phyloP scores from a whole-genome alignment of 1,140 invertebrate species.

The Coelopa frigida region DNA sequence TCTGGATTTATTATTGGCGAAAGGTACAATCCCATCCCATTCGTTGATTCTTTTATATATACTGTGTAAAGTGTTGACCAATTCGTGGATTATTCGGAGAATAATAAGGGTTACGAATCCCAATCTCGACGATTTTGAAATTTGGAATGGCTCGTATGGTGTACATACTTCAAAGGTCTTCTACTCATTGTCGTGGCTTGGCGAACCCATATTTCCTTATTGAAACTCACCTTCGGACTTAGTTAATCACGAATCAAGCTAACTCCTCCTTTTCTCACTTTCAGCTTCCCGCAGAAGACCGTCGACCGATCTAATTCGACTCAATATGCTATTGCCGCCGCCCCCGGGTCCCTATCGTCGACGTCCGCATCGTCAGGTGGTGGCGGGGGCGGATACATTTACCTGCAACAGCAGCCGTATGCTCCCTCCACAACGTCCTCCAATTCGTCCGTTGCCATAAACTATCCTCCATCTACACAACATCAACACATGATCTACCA shows the following conservation, averaged over 20 bases:
- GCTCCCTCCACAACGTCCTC: conserved; percentile 26
- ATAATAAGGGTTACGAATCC: too few relatives aligned
- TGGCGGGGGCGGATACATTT: conserved; percentile 39
- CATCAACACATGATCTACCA: conserved; percentile 28
- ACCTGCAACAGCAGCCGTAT: conserved; percentile 43
- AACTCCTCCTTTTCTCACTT: conserved; percentile 21
- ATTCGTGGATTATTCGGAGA: too few relatives aligned
- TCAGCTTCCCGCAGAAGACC: conserved; percentile 43
- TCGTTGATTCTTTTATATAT: too few relatives aligned
- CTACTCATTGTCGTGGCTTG: too few relatives aligned
- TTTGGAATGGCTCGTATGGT: too few relatives aligned
- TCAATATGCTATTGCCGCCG: conserved; percentile 34
- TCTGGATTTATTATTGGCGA: conserved; percentile 58
- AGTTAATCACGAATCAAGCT: too few relatives aligned
- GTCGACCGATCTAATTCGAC: conserved; percentile 39
- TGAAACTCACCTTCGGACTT: too few relatives aligned
- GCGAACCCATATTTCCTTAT: too few relatives aligned
- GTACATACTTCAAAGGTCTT: too few relatives aligned
- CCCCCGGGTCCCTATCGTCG: conserved; percentile 17
- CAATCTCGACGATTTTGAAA: too few relatives aligned
- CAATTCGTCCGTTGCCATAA: conserved; percentile 29
- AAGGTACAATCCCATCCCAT: too few relatives aligned
- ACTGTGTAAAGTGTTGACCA: too few relatives aligned
- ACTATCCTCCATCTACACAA: conserved; percentile 36
- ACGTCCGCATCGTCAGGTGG: conserved; percentile 25